phyloP scores from a whole-genome alignment of 2,797 vertebrate genomes.

The Gallinago stenura region DNA sequence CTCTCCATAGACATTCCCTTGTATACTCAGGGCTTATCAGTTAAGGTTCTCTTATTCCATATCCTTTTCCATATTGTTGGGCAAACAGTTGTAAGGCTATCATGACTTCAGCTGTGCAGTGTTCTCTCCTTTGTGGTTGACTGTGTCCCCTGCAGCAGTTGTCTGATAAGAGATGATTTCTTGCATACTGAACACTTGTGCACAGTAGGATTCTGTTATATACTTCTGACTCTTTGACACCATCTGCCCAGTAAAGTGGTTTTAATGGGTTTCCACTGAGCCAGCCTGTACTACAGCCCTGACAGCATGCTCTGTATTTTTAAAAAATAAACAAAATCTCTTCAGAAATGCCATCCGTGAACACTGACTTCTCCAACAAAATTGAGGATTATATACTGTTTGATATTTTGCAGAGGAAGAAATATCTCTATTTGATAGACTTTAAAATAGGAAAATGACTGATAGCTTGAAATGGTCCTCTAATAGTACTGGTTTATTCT shows the following conservation, averaged over 20 bases:
- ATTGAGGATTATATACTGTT: neutral
- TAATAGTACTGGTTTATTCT: neutral
- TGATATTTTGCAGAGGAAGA: neutral
- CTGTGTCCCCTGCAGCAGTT: neutral
- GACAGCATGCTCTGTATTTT: constrained; percentile 11
- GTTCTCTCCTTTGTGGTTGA: neutral
- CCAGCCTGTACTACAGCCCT: constrained; percentile 8
- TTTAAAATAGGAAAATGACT: neutral
- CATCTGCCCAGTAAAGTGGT: constrained; percentile 36
- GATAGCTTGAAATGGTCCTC: neutral
- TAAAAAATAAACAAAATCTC: constrained; percentile 58
- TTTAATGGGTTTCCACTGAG: constrained; percentile 48
- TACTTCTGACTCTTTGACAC: constrained; percentile 47
- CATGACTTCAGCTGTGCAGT: neutral
- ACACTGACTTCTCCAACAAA: neutral
- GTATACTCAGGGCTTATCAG: neutral
- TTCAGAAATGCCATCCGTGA: neutral
- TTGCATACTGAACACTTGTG: constrained; percentile 10
- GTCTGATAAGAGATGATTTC: constrained; percentile 26
- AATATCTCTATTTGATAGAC: neutral
- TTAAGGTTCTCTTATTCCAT: neutral
- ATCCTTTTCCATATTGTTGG: neutral
- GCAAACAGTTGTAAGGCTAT: neutral
- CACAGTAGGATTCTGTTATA: constrained; percentile 44
- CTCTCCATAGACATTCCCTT: neutral